Evolutionary conservation across 2,888 invertebrate genomes (phyloP).

Genomic region (Miltochrista miniata): DNA sequence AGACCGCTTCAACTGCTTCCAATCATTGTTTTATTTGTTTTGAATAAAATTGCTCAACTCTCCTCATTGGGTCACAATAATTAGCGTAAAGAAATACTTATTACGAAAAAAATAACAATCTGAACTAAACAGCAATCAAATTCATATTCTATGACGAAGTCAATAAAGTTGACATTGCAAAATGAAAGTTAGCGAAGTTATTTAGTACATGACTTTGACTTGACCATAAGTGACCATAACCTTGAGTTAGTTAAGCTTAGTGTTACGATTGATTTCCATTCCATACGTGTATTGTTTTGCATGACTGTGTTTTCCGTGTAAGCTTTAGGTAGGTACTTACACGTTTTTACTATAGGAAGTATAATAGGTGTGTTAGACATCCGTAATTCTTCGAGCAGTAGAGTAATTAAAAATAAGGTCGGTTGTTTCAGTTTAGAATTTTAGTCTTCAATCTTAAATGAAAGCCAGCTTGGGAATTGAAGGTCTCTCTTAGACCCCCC

Average conservation of each 20-base stretch:
- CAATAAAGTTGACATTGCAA: not conserved
- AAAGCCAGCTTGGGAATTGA: no score
- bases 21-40: constrained; percentile 19
- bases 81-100: constrained; percentile 17
- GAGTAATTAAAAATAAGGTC: not conserved
- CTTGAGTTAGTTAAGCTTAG: constrained; percentile 19
- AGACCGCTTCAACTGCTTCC: constrained; percentile 2
- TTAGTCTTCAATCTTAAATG: no score
- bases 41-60: constrained; percentile 23
- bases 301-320: constrained; percentile 12
- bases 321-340: not conserved
- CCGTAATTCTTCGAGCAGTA: not conserved
- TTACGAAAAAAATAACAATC: not conserved
- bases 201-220: constrained; percentile 7
- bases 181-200: not conserved
- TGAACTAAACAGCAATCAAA: not conserved
- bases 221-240: constrained; percentile 44
- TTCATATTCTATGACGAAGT: constrained; percentile 3
- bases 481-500: no score
- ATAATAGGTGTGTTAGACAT: not conserved
- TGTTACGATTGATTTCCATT: constrained; percentile 31
- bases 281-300: constrained; percentile 7
- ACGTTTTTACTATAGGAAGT: constrained; percentile 7
- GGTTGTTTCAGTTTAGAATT: no score
- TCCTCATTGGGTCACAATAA: constrained; percentile 10